Evolutionary conservation across 2,797 vertebrate species (phyloP).

Genomic region (Pseudopleuronectes americanus): DNA sequence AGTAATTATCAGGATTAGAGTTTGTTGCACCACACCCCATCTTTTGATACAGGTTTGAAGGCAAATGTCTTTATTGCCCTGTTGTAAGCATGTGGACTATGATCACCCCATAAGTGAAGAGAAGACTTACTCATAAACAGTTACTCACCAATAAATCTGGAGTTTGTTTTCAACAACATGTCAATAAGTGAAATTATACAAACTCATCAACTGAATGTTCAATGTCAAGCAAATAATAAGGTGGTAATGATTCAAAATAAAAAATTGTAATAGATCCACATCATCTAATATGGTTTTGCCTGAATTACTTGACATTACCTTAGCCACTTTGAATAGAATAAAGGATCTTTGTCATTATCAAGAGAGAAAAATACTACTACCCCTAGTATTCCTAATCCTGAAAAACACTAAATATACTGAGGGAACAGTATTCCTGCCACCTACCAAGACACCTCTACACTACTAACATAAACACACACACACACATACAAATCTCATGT

Average conservation of each 20-base stretch:
- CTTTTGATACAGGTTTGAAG: not conserved
- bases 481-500: conserved; percentile 11
- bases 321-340: too few species aligned
- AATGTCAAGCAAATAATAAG: not conserved
- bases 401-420: too few species aligned
- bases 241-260: too few species aligned
- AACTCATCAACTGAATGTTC: not conserved
- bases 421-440: not conserved
- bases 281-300: not conserved
- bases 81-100: too few species aligned
- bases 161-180: not conserved
- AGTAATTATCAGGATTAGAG: not conserved
- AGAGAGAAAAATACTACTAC: too few species aligned
- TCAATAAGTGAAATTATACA: not conserved
- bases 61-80: too few species aligned
- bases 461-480: not conserved
- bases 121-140: not conserved
- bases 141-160: not conserved
- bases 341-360: not conserved
- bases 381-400: too few species aligned
- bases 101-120: not conserved
- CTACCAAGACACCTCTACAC: conserved; percentile 4
- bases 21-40: not conserved
- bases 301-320: not conserved
- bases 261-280: not conserved